These are phyloP conservation scores for Oceanites oceanicus DNA, from an alignment of 2,113 vertebrate genomes.

Conservation along the genomic window DNA sequence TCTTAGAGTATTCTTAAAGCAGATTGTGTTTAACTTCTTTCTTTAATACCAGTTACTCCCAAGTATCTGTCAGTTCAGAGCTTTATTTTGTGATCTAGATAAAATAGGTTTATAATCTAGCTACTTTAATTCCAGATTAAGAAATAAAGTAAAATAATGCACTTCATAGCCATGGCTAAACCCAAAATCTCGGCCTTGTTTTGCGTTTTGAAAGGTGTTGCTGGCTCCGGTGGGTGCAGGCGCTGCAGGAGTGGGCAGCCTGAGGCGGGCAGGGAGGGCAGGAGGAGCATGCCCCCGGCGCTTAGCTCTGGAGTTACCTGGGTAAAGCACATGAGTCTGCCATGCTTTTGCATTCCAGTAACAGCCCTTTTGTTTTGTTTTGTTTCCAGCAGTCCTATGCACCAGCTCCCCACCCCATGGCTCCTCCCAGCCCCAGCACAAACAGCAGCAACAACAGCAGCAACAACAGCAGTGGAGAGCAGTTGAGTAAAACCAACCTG, in stretches of 20 bases:
- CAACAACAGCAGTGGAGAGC: slow-evolving; percentile 87
- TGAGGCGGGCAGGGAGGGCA: background rate
- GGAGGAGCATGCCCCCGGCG: background rate
- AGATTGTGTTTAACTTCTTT: background rate
- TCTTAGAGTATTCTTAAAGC: background rate
- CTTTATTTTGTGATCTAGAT: background rate
- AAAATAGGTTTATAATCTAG: background rate
- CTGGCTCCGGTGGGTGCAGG: fast-evolving
- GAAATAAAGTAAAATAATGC: background rate
- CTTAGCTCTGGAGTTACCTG: background rate
- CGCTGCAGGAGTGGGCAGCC: fast-evolving
- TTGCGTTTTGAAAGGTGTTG: background rate
- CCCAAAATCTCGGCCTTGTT: background rate
- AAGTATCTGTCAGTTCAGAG: background rate
- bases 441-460: slow-evolving; percentile 93
- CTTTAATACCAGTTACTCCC: background rate
- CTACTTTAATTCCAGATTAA: background rate
- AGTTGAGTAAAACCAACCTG: slow-evolving; percentile 99
- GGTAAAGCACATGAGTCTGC: background rate
- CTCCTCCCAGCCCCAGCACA: slow-evolving; percentile 97
- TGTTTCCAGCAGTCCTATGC: slow-evolving; percentile 94
- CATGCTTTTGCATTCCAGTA: slow-evolving; percentile 42
- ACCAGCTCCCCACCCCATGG: slow-evolving; percentile 97
- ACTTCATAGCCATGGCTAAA: background rate
- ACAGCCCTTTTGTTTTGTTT: slow-evolving; percentile 40